These are phyloP conservation scores for Ethmia dodecea DNA, from an alignment of 2,888 invertebrate species.

Conservation along the genomic window DNA sequence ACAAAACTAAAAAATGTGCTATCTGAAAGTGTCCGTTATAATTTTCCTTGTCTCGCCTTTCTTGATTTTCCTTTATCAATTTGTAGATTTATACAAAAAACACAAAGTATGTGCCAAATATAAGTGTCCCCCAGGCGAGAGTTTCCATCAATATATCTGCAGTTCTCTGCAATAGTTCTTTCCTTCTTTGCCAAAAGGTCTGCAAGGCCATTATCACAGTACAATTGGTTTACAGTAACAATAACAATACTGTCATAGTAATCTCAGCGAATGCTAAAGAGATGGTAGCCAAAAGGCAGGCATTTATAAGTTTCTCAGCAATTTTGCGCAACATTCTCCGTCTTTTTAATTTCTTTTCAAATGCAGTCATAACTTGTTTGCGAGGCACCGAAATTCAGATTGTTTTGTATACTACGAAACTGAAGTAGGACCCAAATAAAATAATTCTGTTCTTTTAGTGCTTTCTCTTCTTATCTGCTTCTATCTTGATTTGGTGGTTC, in stretches of 20 bases:
- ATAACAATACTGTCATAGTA: slow-evolving; percentile 38
- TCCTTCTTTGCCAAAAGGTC: slow-evolving; percentile 35
- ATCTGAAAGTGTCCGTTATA: too few species aligned
- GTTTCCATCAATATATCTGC: slow-evolving; percentile 29
- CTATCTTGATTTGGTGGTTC: too few species aligned
- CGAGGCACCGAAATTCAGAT: too few species aligned
- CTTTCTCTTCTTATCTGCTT: too few species aligned
- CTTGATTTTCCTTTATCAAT: too few species aligned
- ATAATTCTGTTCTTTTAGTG: too few species aligned
- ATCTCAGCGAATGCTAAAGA: slow-evolving; percentile 52
- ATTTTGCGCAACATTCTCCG: slow-evolving; percentile 34
- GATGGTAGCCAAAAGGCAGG: slow-evolving; percentile 43
- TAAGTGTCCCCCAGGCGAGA: slow-evolving; percentile 36
- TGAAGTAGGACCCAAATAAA: too few species aligned
- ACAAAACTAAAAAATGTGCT: too few species aligned
- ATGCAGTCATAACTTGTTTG: slow-evolving; percentile 29
- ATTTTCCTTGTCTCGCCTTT: too few species aligned
- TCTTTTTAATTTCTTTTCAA: slow-evolving; percentile 36
- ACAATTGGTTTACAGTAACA: slow-evolving; percentile 22
- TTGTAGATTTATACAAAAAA: too few species aligned
- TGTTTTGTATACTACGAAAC: too few species aligned
- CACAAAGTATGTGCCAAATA: slow-evolving; percentile 45
- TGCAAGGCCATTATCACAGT: slow-evolving; percentile 30
- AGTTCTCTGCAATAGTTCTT: slow-evolving; percentile 26
- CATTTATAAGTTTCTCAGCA: slow-evolving; percentile 40